phyloP scores from a whole-genome alignment of 2,888 invertebrate genomes.

The Malthinus seriepunctatus region DNA sequence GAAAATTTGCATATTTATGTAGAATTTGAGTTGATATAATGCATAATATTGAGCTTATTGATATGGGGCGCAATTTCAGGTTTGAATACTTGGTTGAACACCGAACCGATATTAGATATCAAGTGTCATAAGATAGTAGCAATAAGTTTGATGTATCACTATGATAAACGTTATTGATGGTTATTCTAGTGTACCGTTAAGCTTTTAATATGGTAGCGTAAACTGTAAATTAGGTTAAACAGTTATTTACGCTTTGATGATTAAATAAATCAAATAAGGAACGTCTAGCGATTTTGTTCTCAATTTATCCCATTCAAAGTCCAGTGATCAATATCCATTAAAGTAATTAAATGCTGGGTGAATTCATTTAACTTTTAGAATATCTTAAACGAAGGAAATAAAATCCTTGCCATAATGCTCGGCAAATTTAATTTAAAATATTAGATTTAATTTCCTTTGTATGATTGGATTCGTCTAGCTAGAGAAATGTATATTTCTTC shows the following conservation, averaged over 20 bases:
- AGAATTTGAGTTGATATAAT: neutral
- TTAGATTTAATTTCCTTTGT: constrained; percentile 39
- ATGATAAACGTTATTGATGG: constrained; percentile 23
- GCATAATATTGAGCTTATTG: neutral
- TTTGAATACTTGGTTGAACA: constrained; percentile 20
- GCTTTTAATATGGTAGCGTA: constrained; percentile 12
- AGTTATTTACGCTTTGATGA: constrained; percentile 25
- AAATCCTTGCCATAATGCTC: constrained; percentile 32
- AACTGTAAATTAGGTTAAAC: constrained; percentile 22
- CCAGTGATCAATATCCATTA: constrained; percentile 39
- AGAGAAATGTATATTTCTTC: neutral
- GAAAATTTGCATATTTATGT: neutral
- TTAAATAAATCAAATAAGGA: constrained; percentile 25
- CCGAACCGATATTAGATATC: constrained; percentile 24
- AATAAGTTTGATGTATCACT: constrained; percentile 24
- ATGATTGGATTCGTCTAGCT: constrained; percentile 31
- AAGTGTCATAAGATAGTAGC: constrained; percentile 15
- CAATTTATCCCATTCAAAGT: constrained; percentile 29
- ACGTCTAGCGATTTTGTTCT: constrained; percentile 23
- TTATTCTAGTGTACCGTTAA: constrained; percentile 21
- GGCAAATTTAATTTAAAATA: constrained; percentile 35
- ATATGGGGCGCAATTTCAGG: constrained; percentile 15
- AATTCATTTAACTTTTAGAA: constrained; percentile 39
- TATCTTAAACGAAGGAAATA: constrained; percentile 39
- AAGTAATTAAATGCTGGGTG: constrained; percentile 39